Evolutionary conservation across 2,888 invertebrate species (phyloP), one percentile per base, ranked within the genome.

Genomic region (Marronus borbonicus): DNA sequence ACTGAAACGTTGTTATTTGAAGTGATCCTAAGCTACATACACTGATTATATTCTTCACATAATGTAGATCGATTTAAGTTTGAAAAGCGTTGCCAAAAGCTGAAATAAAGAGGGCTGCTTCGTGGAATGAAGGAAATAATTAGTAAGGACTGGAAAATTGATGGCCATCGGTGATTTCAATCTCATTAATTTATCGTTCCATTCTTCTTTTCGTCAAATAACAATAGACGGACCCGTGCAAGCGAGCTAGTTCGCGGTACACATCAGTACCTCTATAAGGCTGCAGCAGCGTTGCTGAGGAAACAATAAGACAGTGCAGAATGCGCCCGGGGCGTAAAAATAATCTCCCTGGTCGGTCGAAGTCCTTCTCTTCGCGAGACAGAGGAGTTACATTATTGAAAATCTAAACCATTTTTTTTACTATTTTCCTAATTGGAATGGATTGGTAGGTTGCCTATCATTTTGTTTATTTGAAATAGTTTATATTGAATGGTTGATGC

Each of bases 181-280:
- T 80, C 80, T 80, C 78, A 76, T 81, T 81, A 82, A 82, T 82
- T 82, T 82, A 82, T 82, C 55, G 79, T 80, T 80, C 82, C 79
- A 82, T 82, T 82, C 69, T 79, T 76, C 81, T 82, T 80, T 80
- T 79, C 79, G 70, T 76, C 77, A 75, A 70, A 78, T 68, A 66
- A 68, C 68, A 68, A 68, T 77, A 44, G 44, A 58, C 75, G 31
- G 55, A 58, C 55, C 55, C 44, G 44, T 12, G 44, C 58, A n/a
- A 39, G 60, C 44, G 62, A 80, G 80, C 82, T 80, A 81, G 66
- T 49, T 68, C 49, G 50, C 68, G 3, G 68, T 58, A 58, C 55
- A 20, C 17, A 28, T 17, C 66, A 44, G 44, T 24, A 66, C 44
- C 44, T 66, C 49, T 50, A 68, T 58, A 58, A 58, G 55, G 55